Evolutionary conservation across 2,113 vertebrate species (phyloP), one percentile per base, ranked within the genome.

Genomic region (Lagopus muta): DNA sequence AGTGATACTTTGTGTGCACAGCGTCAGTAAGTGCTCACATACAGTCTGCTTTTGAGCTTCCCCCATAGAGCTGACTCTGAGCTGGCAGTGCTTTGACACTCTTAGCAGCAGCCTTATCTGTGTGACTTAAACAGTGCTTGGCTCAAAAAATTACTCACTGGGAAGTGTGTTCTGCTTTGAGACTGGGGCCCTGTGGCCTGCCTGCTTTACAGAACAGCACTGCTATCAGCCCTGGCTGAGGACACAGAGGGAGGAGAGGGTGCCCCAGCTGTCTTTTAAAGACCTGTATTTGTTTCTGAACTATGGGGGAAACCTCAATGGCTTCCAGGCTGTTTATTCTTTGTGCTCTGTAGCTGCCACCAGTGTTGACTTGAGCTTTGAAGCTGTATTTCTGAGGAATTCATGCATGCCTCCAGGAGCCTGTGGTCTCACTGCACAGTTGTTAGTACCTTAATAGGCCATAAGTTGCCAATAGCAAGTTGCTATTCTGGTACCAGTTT

Each of bases 351-450:
- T 50, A 88, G 58, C 90, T 90, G 90, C 88, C 27, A 9, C 77
- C 42, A 28, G 40, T 78, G 86, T 94, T 84, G 92, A 84, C 74
- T 90, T 34, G 60, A 90, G 80, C 83, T 94, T 88, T 86, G 88
- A 50, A 94, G 85, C 61, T 92, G 82, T 72, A 78, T 94, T 90
- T 94, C 86, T 72, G 88, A 95, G 85, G 88, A 90, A 86, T 94
- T 81, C 47, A 4, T 42, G 76, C 15, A 0, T 81, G 90, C 91
- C 91, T 91, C 74, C 0, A 0, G 91, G 73, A 92, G 69, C 76
- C 88, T 90, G 65, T 93, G 85, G 52, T 82, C 82, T 81, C 15
- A 0, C 52, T 78, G 70, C 95, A 38, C 76, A 34, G 73, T 6
- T 0, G 76, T 78, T 93, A 80, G 76, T 81, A 88, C 95, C 95